Conservation (phyloP, 2,888 invertebrate genomes). For the Allacma fusca region DNA sequence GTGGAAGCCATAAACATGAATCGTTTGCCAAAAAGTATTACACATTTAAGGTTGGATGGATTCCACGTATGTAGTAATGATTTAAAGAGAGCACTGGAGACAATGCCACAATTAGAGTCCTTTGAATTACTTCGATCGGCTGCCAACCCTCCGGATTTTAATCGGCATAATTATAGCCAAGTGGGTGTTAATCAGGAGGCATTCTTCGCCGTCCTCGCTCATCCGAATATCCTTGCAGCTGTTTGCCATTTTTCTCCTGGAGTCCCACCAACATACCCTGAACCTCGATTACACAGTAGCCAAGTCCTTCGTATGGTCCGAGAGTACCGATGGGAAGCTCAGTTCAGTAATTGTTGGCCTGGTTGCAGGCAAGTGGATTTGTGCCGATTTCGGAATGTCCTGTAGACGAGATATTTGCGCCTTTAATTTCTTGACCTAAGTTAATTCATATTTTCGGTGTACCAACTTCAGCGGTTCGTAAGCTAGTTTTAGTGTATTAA, state of each 20-base stretch:
- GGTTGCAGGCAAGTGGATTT: conserved; percentile 28
- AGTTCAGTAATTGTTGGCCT: conserved; percentile 23
- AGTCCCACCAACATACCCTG: conserved; percentile 22
- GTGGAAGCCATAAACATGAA: conserved; percentile 46
- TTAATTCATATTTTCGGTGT: not conserved
- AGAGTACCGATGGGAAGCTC: conserved; percentile 25
- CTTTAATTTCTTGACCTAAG: not conserved
- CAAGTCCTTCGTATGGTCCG: conserved; percentile 27
- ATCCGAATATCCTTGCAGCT: conserved; percentile 3
- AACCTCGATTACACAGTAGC: not conserved
- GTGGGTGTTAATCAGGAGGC: conserved; percentile 21
- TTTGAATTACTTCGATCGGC: conserved; percentile 27
- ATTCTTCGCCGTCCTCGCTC: conserved; percentile 22
- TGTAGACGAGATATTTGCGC: not conserved
- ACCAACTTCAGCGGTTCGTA: too few relatives aligned
- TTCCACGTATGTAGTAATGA: conserved; percentile 24
- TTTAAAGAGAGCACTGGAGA: conserved; percentile 12
- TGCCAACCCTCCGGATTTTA: conserved; percentile 18
- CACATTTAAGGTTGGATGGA: conserved; percentile 16
- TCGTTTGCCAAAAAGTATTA: conserved; percentile 37
- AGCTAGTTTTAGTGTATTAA: too few relatives aligned
- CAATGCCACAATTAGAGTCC: conserved; percentile 7
- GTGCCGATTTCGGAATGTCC: conserved; percentile 9
- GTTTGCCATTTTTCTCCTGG: conserved; percentile 25
- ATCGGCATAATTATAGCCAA: conserved; percentile 19